These are phyloP conservation scores for Aulostomus chinensis DNA, from an alignment of 2,797 vertebrate species.

Conservation along the genomic window DNA sequence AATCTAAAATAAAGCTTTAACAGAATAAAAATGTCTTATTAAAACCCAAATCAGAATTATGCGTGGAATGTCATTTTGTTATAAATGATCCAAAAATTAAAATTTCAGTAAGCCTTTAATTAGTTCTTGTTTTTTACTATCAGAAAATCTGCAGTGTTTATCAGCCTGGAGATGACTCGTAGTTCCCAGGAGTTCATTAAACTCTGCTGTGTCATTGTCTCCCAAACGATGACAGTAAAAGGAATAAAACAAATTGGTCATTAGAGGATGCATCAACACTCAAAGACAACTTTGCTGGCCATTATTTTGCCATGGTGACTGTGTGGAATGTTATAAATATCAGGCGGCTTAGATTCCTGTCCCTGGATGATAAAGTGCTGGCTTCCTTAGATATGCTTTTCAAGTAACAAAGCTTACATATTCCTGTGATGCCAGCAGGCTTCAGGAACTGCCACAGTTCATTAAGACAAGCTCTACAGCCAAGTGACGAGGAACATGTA, in stretches of 20 bases:
- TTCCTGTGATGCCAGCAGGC: conserved; percentile 3
- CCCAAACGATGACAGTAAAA: not conserved
- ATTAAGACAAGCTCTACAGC: conserved; percentile 16
- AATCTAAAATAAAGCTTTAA: not conserved
- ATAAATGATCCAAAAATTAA: not conserved
- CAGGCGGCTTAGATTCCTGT: not conserved
- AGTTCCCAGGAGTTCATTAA: not conserved
- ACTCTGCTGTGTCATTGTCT: not conserved
- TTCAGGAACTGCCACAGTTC: conserved; percentile 20
- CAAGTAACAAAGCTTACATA: not conserved
- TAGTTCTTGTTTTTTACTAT: too few species aligned
- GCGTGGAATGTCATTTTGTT: not conserved
- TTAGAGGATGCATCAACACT: conserved; percentile 1
- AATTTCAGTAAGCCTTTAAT: not conserved
- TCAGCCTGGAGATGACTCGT: not conserved
- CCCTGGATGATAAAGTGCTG: not conserved
- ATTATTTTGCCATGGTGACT: not conserved
- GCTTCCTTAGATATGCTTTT: conserved; percentile 12
- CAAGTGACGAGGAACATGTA: conserved; percentile 37
- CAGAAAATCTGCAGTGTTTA: not conserved
- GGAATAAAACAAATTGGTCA: conserved; percentile 7
- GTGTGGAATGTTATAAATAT: not conserved
- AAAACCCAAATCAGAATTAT: not conserved
- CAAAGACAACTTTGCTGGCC: not conserved
- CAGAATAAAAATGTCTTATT: not conserved